These are phyloP conservation scores for Arion vulgaris DNA, from an alignment of 1,140 invertebrate species.

Conservation along the genomic window DNA sequence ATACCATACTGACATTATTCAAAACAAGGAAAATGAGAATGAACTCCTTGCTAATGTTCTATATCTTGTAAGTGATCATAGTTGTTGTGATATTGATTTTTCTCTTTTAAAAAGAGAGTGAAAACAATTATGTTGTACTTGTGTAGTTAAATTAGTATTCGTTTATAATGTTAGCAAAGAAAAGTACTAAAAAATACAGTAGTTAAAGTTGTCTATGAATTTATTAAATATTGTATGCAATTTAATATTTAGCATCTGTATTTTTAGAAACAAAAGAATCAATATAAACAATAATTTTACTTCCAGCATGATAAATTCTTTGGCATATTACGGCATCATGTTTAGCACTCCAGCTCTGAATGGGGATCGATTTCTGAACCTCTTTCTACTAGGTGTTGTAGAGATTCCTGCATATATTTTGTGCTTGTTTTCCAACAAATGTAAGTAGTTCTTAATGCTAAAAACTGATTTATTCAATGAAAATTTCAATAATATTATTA, in stretches of 20 bases:
- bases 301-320: constrained; percentile 67
- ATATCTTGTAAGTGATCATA: constrained; percentile 61
- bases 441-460: constrained; percentile 54
- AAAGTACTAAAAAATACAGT: too few species aligned
- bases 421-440: constrained; percentile 47
- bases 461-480: too few species aligned
- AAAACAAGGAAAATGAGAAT: constrained; percentile 53
- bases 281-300: constrained; percentile 18
- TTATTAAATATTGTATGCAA: too few species aligned
- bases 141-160: too few species aligned
- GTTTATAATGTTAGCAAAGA: too few species aligned
- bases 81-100: too few species aligned
- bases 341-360: constrained; percentile 62
- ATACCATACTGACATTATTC: constrained; percentile 53
- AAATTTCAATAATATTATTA: too few species aligned
- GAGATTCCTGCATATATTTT: constrained; percentile 67
- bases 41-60: constrained; percentile 67
- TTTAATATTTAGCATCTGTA: too few species aligned
- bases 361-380: constrained; percentile 67
- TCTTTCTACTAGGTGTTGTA: constrained; percentile 65
- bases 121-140: too few species aligned
- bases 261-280: too few species aligned
- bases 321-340: constrained; percentile 69
- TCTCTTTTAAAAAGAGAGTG: too few species aligned
- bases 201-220: too few species aligned